phyloP scores from a whole-genome alignment of 35 echinoderm and acorn worm genomes.

The Lytechinus variegatus region DNA sequence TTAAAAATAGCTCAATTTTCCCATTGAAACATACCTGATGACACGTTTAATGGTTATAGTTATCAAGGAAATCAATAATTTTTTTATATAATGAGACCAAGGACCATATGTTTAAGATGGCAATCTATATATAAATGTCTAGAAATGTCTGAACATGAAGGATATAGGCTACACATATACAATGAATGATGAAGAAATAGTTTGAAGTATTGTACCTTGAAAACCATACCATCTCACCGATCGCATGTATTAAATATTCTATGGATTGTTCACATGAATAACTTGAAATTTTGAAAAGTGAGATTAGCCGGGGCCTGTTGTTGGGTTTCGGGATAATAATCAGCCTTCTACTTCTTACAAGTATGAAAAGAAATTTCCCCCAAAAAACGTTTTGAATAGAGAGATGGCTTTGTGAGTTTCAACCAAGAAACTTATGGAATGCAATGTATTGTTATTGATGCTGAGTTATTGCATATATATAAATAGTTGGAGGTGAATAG shows the following conservation, averaged over 20 bases:
- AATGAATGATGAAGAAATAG: neutral
- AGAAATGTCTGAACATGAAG: neutral
- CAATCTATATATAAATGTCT: neutral
- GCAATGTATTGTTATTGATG: neutral
- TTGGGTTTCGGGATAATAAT: neutral
- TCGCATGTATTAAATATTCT: slow-evolving; percentile 10
- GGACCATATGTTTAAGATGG: neutral
- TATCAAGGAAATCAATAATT: too few species aligned
- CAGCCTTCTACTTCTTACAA: neutral
- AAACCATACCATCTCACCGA: neutral
- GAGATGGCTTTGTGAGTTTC: neutral
- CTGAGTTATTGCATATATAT: neutral
- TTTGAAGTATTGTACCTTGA: neutral
- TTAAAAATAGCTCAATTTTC: too few species aligned
- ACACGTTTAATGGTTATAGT: too few species aligned
- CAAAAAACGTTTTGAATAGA: neutral
- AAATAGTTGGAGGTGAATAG: neutral
- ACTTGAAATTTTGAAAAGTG: neutral
- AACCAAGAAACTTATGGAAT: neutral
- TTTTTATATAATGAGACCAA: too few species aligned
- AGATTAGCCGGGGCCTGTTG: neutral
- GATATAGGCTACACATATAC: neutral
- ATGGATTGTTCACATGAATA: neutral
- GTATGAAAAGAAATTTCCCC: neutral
- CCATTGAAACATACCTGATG: too few species aligned